Evolutionary conservation across 2,888 invertebrate genomes (phyloP), one percentile per base, ranked within the genome.

Genomic region (Ptilodon capucinus): DNA sequence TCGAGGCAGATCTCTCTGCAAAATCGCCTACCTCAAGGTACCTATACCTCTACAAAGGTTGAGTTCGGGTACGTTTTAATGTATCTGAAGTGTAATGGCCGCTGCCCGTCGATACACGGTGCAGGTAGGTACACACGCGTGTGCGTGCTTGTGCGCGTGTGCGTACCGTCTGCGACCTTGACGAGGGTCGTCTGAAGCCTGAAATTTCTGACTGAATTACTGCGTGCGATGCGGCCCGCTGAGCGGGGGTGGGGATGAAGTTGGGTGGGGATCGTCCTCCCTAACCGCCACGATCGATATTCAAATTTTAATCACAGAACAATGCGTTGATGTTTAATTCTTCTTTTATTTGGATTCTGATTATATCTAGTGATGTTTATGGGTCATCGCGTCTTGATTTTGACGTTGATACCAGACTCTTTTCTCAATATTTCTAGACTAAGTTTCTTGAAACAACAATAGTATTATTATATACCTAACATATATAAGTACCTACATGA

Each of bases 111-210:
- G 57, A 44, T 40, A 65, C 51, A 42, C 44, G 54, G 55, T 73
- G 76, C 80, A 78, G 44, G 67, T 14, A 32, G 32, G 8, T 8
- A 3, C 19, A 1, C 59, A 57, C 52, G 69, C 65, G 69, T 65
- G 65, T 69, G 70, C 68, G 73, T 72, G 64, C 51, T 45, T 61
- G 69, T 74, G 76, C 75, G 81, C 78, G 65, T 59, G 71, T 70
- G 79, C 75, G 74, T 67, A 64, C 51, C 60, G 90, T 89, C 90
- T 90, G 86, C 89, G 88, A 86, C 90, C 90, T 89, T 90, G 85
- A 48, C 40, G 60, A 81, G 80, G 89, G 89, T 82, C 87, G 89
- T 84, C 87, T 86, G 86, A 69, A 71, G 71, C 78, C 81, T 80
- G 82, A 76, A 81, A 74, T 60, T 68, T 71, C 64, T 64, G 55